Percentiles rank a stretch among this genome's conserved stretches.
These are phyloP conservation scores for Grammomys dolichurus DNA, from an alignment of 2,113 vertebrate species.

Conservation along the genomic window DNA sequence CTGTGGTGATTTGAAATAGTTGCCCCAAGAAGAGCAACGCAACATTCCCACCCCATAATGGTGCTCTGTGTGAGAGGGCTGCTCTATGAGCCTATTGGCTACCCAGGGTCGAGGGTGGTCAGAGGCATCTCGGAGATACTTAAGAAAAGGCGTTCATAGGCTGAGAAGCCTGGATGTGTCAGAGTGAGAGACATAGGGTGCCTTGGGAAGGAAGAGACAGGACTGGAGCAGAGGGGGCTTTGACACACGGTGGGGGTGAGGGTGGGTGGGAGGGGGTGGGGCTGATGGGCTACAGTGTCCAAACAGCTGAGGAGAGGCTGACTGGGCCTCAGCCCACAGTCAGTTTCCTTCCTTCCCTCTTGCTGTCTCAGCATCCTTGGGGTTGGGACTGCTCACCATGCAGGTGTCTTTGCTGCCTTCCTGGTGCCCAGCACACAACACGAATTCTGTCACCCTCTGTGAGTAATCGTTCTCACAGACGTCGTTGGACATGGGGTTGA, in stretches of 20 bases:
- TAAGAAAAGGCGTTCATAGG: not conserved
- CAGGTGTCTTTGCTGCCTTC: constrained; percentile 88
- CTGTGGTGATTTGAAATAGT: not conserved
- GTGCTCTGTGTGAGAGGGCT: not conserved
- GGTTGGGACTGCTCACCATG: constrained; percentile 73
- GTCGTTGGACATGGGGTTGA: not conserved
- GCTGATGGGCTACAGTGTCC: not conserved
- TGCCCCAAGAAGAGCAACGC: not conserved
- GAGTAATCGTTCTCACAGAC: not conserved
- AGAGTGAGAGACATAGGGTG: too few relatives aligned
- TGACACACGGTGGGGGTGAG: too few relatives aligned
- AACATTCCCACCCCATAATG: not conserved
- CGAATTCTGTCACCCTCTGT: constrained; percentile 79
- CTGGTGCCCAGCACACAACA: constrained; percentile 89
- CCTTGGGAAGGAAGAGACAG: not conserved
- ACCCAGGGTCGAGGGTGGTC: not conserved
- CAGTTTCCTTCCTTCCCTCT: rapidly evolving
- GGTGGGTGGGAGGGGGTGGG: too few relatives aligned
- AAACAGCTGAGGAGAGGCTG: not conserved
- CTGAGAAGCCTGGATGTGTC: not conserved
- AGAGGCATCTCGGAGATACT: not conserved
- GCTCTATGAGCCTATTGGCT: not conserved
- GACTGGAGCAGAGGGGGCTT: too few relatives aligned
- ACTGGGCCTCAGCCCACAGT: not conserved
- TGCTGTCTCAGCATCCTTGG: not conserved